phyloP scores from a whole-genome alignment of 2,113 vertebrate genomes.

The Amphiprion ocellaris region DNA sequence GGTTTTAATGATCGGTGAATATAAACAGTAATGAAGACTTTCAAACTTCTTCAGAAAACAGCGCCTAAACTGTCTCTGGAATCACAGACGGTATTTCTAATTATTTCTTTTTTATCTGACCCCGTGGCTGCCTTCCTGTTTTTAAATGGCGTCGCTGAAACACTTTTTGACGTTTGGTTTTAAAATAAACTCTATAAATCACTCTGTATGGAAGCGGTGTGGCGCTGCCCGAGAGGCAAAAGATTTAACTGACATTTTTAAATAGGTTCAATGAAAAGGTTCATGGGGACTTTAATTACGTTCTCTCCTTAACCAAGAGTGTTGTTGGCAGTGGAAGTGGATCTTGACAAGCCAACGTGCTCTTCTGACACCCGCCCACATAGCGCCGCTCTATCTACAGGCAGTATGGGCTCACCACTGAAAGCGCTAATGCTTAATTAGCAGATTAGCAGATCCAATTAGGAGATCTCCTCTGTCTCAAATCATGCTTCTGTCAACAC shows the following conservation, averaged over 20 bases:
- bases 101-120: constrained; percentile 24
- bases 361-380: constrained; percentile 77
- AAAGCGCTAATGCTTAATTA: constrained; percentile 85
- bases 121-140: not conserved
- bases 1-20: not conserved
- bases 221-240: constrained; percentile 58
- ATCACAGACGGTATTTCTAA: constrained; percentile 14
- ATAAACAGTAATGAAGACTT: constrained; percentile 37
- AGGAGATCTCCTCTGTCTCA: constrained; percentile 83
- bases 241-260: constrained; percentile 76
- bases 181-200: constrained; percentile 13
- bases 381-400: constrained; percentile 64
- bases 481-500: constrained; percentile 74
- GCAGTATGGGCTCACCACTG: constrained; percentile 52
- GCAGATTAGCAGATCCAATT: constrained; percentile 87
- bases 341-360: constrained; percentile 76
- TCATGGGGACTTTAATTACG: constrained; percentile 84
- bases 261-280: constrained; percentile 82
- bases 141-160: constrained; percentile 14
- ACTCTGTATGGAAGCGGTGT: constrained; percentile 51
- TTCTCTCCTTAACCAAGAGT: constrained; percentile 72
- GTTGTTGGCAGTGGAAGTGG: constrained; percentile 69
- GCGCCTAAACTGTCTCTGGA: constrained; percentile 13
- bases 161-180: not conserved
- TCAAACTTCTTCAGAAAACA: not conserved